Base-by-base conservation (phyloP, 2,888 invertebrate species). In the Diaperis boleti region DNA sequence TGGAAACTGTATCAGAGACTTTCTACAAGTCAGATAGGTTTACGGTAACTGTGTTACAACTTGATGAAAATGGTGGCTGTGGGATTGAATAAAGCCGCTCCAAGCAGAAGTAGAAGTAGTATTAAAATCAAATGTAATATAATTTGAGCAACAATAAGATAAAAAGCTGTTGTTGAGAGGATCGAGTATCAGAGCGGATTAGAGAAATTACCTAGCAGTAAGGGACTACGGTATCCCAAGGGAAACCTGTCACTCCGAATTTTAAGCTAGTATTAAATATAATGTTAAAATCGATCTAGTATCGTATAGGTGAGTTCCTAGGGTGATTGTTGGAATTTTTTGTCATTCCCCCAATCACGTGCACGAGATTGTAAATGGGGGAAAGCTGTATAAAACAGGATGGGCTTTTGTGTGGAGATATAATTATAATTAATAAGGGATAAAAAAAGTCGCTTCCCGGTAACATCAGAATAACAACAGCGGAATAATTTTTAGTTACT, bases 351-450 rank as follows among this genome's bases (percentile, higher is more conserved):
- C 52, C 57, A 57, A 62, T 62, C 42, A 56, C 31, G 26, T 47
- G 15, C 44, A n/a, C 11, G 41, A 50, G 50, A 45, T 18, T 50
- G 50, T 63, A 66, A 39, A 50, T 59, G 59, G 67, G 62, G 64
- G 67, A 66, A 50, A 59, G 45, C 50, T 59, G 13, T 55, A 18
- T 33, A 18, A 14, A 55, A 61, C 56, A 62, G 62, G 57, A 62
- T 62, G 62, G 42, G 41, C 56, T 35, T 60, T 59, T 63, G 54
- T 60, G 59, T 54, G 64, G 69, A 71, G 70, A 75, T 41, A 42
- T 76, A 77, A 77, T 78, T 74, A 74, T 66, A 69, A 70, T 71
- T 76, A 77, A 78, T 76, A 72, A 78, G 75, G 74, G 74, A 73
- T 73, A 65, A 67, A 70, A 72, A 73, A 72, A 71, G 72, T 73